A percentile compares a stretch with the other conserved stretches of the same genome.
Evolutionary conservation across 2,113 vertebrate species (phyloP).

Genomic region (Oncorhynchus mykiss): DNA sequence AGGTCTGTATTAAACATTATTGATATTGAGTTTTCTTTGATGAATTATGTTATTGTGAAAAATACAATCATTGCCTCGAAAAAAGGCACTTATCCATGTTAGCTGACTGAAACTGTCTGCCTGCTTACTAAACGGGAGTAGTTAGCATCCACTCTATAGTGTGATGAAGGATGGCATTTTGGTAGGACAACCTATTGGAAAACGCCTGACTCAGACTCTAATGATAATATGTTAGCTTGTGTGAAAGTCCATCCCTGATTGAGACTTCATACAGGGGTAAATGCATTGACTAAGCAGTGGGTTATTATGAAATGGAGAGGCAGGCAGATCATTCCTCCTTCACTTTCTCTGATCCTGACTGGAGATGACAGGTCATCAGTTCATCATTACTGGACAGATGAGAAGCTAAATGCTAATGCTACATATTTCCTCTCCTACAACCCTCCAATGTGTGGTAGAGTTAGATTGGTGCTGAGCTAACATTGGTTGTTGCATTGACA

Average conservation of each 20-base stretch:
- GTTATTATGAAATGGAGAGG: constrained; percentile 8
- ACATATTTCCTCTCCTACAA: no score
- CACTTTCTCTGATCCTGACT: constrained; percentile 24
- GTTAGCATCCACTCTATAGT: background rate
- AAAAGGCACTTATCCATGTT: background rate
- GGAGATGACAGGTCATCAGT: constrained; percentile 33
- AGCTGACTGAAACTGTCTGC: background rate
- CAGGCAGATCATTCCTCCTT: constrained; percentile 31
- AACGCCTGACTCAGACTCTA: background rate
- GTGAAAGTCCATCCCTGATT: constrained; percentile 26
- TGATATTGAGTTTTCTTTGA: background rate
- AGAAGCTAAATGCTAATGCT: constrained; percentile 32
- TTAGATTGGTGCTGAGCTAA: background rate
- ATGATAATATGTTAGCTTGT: constrained; percentile 15
- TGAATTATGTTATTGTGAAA: background rate
- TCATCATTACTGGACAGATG: constrained; percentile 15
- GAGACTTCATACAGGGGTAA: constrained; percentile 32
- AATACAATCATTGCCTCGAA: background rate
- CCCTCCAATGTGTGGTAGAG: no score
- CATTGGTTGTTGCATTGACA: background rate
- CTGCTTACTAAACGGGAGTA: background rate
- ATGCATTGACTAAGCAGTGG: constrained; percentile 15
- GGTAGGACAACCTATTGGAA: background rate
- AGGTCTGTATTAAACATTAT: background rate
- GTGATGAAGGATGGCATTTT: constrained; percentile 4